Evolutionary conservation across 1,140 invertebrate genomes (phyloP).

Genomic region (Drosophila littoralis): DNA sequence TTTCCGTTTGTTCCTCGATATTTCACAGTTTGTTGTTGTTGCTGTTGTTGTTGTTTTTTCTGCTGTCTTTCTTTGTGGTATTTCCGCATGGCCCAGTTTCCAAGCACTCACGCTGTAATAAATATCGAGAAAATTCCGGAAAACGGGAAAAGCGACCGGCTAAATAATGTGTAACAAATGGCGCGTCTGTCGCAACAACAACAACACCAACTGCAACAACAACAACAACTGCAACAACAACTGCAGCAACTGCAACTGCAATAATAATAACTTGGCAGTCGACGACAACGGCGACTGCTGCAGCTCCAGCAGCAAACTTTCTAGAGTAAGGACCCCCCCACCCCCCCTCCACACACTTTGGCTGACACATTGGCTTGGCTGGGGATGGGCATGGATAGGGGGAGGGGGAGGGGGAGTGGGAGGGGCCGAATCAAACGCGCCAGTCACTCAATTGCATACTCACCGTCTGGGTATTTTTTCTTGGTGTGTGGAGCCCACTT

Average conservation of each 20-base stretch:
- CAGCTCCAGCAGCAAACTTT: conserved; percentile 32
- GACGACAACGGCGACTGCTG: conserved; percentile 15
- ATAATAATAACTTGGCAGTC: conserved; percentile 68
- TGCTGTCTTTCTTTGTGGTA: conserved; percentile 41
- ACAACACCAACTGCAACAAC: no score
- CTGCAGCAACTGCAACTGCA: conserved; percentile 49
- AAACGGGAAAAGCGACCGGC: conserved; percentile 28
- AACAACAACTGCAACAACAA: conserved; percentile 56
- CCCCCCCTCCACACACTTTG: neutral
- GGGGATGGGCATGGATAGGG: neutral
- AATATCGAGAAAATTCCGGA: conserved; percentile 63
- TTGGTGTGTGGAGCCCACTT: conserved; percentile 58
- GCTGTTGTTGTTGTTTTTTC: no score
- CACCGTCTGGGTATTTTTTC: conserved; percentile 74
- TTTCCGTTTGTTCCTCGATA: conserved; percentile 44
- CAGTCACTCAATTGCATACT: conserved; percentile 76
- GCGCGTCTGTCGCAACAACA: conserved; percentile 68
- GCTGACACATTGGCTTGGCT: conserved; percentile 10
- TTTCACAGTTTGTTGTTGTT: conserved; percentile 32
- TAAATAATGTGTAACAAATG: conserved; percentile 82
- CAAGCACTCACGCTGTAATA: conserved; percentile 53
- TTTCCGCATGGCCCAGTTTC: conserved; percentile 72
- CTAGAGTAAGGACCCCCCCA: conserved; percentile 12
- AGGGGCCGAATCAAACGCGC: conserved; percentile 18
- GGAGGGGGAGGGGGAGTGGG: neutral